A percentile compares a stretch with the other conserved stretches of the same genome.
Conservation (phyloP, 2,888 invertebrate genomes). For the Trissolcus brochymenae region DNA sequence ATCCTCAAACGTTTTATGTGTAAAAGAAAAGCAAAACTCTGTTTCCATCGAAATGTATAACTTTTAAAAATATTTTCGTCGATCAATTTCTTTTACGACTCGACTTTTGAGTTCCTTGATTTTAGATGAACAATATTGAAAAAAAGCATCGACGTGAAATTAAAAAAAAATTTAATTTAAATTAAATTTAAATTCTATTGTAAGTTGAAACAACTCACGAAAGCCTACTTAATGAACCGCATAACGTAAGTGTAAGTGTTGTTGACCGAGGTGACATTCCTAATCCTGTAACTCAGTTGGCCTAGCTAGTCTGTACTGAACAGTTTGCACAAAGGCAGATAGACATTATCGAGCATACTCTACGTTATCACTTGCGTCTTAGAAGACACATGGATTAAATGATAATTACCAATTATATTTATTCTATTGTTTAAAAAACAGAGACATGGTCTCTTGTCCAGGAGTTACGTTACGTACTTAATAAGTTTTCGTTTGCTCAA, state of each 20-base stretch:
- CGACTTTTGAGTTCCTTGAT: too few species aligned
- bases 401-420: too few species aligned
- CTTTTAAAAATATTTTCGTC: too few species aligned
- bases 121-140: not conserved
- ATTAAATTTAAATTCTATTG: not conserved
- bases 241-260: not conserved
- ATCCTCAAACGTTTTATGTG: too few species aligned
- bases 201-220: constrained; percentile 15
- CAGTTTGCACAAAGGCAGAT: constrained; percentile 21
- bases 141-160: not conserved
- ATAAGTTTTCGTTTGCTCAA: constrained; percentile 25
- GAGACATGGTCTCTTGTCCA: not conserved
- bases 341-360: not conserved
- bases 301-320: constrained; percentile 48
- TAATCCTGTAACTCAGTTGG: constrained; percentile 40
- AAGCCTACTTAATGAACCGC: constrained; percentile 34
- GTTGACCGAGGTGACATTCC: constrained; percentile 41
- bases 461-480: constrained; percentile 1
- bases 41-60: too few species aligned
- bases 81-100: too few species aligned
- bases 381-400: too few species aligned
- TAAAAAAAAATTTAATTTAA: not conserved
- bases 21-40: not conserved
- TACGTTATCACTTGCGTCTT: too few species aligned
- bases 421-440: not conserved